Evolutionary conservation across 2,113 vertebrate genomes (phyloP), one percentile per base, ranked within the genome.

Genomic region (Lagopus leucura): DNA sequence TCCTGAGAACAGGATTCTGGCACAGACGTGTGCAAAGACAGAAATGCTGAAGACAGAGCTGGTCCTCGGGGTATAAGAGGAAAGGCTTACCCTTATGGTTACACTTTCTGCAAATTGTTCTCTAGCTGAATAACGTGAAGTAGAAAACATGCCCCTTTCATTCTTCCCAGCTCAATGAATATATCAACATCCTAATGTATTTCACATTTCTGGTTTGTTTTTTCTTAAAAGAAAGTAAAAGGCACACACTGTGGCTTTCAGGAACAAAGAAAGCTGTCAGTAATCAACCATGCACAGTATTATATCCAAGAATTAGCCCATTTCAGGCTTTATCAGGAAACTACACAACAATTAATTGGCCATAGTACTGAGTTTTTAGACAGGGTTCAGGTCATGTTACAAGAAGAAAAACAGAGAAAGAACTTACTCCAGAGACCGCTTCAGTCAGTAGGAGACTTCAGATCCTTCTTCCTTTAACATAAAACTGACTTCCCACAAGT

Each of bases 271-370:
- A 76, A 90, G 38, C 58, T 76, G 30, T 67, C 52, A 55, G 48
- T 42, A 47, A 69, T 6, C 88, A 21, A 20, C 65, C 38, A 74
- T 5, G 25, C 28, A 95, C 8, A 13, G 34, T 13, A 45, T 43
- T 91, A 43, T 73, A 83, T 71, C 88, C 90, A 89, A 87, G 84
- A 21, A 79, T 82, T 79, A 86, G 69, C 19, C 48, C 88, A 36
- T 90, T 61, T 94, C 79, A 95, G 85, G 88, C 76, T 95, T 91
- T 81, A 71, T 91, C 88, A 93, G 93, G 89, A 94, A 93, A 90
- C 75, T 64, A 61, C 82, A 79, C 0, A 1, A 48, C 57, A 86
- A 94, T 94, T 94, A 92, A 88, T 67, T 89, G 60, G 76, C 85
- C 80, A 69, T 48, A 69, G 28, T 18, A 17, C 30, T 15, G 60